A percentile compares a stretch with the other conserved stretches of the same genome.
phyloP scores from a whole-genome alignment of 2,888 invertebrate genomes.

The Lapara coniferarum region DNA sequence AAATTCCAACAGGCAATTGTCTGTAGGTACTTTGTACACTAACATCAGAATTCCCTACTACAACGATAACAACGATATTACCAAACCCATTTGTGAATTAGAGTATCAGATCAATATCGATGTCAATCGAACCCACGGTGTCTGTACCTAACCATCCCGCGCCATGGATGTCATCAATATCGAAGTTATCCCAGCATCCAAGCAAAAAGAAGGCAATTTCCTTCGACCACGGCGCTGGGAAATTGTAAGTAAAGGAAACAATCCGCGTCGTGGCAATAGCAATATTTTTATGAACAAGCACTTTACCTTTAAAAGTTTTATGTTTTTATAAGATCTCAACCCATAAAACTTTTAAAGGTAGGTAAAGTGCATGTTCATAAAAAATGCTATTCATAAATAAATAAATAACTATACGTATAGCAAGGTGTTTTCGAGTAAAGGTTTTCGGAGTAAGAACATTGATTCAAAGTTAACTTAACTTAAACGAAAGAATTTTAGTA shows the following conservation, averaged over 20 bases:
- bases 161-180: not conserved
- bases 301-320: not conserved
- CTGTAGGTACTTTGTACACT: no score
- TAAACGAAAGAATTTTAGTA: no score
- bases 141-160: not conserved
- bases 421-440: no score
- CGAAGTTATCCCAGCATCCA: conserved; percentile 2
- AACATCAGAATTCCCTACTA: not conserved
- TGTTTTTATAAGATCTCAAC: no score
- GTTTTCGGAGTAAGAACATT: no score
- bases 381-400: no score
- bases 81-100: not conserved
- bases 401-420: no score
- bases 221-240: not conserved
- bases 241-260: conserved; percentile 17
- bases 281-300: not conserved
- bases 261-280: not conserved
- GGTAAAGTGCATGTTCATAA: no score
- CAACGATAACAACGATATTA: not conserved
- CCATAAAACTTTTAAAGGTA: no score
- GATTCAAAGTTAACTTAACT: no score
- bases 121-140: not conserved
- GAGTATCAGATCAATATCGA: not conserved
- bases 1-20: no score
- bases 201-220: conserved; percentile 14